Conservation (phyloP, 2,888 invertebrate genomes). For the Mantis religiosa region DNA sequence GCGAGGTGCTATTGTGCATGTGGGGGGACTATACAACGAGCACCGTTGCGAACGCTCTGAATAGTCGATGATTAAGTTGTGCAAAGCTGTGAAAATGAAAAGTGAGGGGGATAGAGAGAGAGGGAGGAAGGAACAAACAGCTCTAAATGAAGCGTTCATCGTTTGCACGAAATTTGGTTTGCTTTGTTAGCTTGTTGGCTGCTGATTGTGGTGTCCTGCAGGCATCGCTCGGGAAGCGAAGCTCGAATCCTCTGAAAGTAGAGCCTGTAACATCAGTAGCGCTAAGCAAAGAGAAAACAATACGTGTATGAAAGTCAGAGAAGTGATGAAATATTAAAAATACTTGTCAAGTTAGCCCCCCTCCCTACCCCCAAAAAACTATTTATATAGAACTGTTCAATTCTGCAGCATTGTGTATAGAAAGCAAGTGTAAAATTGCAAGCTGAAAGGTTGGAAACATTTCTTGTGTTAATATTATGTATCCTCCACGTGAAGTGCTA, state of each 20-base stretch:
- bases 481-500: too few relatives aligned
- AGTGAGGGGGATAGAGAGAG: not conserved
- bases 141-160: constrained; percentile 15
- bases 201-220: not conserved
- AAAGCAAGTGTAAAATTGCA: too few relatives aligned
- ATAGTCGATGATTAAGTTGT: constrained; percentile 20
- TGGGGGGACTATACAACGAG: not conserved
- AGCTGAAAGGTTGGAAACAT: too few relatives aligned
- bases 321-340: too few relatives aligned
- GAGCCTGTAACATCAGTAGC: not conserved
- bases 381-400: too few relatives aligned
- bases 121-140: constrained; percentile 17
- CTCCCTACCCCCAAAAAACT: too few relatives aligned
- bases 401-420: too few relatives aligned
- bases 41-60: not conserved
- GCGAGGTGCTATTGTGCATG: not conserved
- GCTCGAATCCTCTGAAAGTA: not conserved
- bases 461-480: too few relatives aligned
- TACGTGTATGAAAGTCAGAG: too few relatives aligned
- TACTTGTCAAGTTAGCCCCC: too few relatives aligned
- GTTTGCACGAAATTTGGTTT: constrained; percentile 14
- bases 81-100: not conserved
- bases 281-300: too few relatives aligned
- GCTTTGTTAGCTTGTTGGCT: constrained; percentile 15
- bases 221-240: not conserved